Evolutionary conservation across 1,140 invertebrate species (phyloP).

Genomic region (Gonatopus flavifemur): DNA sequence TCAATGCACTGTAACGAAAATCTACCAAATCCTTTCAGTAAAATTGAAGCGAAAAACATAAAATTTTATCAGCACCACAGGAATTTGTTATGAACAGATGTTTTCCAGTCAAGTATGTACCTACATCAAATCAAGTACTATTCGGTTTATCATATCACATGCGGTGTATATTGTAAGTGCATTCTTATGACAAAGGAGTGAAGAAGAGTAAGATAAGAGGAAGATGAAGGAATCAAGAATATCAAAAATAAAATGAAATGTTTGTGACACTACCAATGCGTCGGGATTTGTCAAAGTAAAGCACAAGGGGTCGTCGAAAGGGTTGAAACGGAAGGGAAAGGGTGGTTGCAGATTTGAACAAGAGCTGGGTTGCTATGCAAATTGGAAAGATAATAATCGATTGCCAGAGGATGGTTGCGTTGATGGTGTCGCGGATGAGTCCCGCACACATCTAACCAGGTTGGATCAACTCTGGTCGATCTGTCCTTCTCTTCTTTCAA

Average conservation of each 20-base stretch:
- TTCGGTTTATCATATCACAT: too few species aligned
- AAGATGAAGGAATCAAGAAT: slow-evolving; percentile 13
- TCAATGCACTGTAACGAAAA: too few species aligned
- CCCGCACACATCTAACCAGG: slow-evolving; percentile 41
- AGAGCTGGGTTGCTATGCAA: slow-evolving; percentile 55
- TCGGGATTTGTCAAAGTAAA: slow-evolving; percentile 35
- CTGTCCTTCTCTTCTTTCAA: slow-evolving; percentile 34
- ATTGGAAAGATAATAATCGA: slow-evolving; percentile 62
- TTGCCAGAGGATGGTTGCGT: slow-evolving; percentile 52
- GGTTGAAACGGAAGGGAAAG: slow-evolving; percentile 34
- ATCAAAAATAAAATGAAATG: too few species aligned
- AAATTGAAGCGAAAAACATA: too few species aligned
- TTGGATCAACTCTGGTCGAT: slow-evolving; percentile 49
- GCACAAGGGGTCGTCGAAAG: slow-evolving; percentile 41
- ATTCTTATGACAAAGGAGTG: too few species aligned
- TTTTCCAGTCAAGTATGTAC: too few species aligned
- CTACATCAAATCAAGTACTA: too few species aligned
- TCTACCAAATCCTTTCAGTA: too few species aligned
- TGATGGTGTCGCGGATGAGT: slow-evolving; percentile 55
- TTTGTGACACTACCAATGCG: too few species aligned
- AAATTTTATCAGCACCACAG: too few species aligned
- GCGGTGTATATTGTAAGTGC: too few species aligned
- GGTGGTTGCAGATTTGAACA: slow-evolving; percentile 45
- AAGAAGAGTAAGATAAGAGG: not conserved
- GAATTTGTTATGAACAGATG: too few species aligned